Evolutionary conservation across 2,888 invertebrate species (phyloP).

Genomic region (Polymixis flavicincta): DNA sequence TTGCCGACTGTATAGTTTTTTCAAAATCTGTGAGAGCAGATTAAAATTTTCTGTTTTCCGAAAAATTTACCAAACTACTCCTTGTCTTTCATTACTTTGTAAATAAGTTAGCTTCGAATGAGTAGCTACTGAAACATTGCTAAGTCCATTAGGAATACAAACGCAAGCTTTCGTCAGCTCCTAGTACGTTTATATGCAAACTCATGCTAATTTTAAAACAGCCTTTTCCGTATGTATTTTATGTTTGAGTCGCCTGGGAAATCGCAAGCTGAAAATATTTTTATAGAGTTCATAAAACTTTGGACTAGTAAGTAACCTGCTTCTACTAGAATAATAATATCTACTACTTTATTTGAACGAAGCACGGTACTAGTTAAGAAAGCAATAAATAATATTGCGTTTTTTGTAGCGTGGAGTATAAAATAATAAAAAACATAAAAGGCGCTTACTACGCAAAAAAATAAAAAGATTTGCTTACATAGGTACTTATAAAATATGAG

Average conservation of each 20-base stretch:
- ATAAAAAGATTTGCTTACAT: too few relatives aligned
- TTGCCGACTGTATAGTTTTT: too few relatives aligned
- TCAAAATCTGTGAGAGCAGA: too few relatives aligned
- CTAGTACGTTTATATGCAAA: conserved; percentile 13
- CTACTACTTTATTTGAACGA: conserved; percentile 30
- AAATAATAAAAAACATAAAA: not conserved
- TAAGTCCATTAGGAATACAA: conserved; percentile 12
- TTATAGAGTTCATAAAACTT: conserved; percentile 44
- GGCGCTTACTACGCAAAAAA: too few relatives aligned
- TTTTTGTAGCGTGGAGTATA: not conserved
- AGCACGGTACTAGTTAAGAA: conserved; percentile 20
- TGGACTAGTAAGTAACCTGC: conserved; percentile 33
- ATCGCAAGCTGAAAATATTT: conserved; percentile 58
- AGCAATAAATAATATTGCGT: conserved; percentile 14
- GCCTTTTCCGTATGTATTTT: conserved; percentile 27
- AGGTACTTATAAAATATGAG: too few relatives aligned
- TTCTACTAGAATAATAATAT: conserved; percentile 18
- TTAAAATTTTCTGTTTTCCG: too few relatives aligned
- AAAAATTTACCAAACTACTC: not conserved
- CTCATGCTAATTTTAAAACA: conserved; percentile 47
- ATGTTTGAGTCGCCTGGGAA: conserved; percentile 47
- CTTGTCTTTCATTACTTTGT: too few relatives aligned
- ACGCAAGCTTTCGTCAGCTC: not conserved
- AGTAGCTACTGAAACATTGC: not conserved
- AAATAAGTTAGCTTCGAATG: too few relatives aligned